Conservation (phyloP, 2,797 vertebrate species). For the Danionella dracula region DNA sequence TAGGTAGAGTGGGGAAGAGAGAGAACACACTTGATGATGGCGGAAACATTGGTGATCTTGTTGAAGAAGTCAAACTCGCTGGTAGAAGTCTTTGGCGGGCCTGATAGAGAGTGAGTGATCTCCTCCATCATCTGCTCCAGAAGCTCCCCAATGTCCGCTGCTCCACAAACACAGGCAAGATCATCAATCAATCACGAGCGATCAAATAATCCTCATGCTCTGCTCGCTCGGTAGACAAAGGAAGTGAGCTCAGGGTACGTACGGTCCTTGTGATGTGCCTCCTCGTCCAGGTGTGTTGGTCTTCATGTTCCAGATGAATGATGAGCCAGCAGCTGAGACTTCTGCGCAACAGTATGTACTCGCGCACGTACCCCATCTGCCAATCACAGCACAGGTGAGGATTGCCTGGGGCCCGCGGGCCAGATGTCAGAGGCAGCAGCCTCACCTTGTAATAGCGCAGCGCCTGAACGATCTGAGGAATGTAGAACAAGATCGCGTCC, state of each 20-base stretch:
- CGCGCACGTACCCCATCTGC: slow-evolving; percentile 96
- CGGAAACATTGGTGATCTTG: slow-evolving; percentile 95
- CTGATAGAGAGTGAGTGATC: slow-evolving; percentile 88
- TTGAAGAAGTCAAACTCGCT: slow-evolving; percentile 97
- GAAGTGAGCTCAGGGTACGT: too few species aligned
- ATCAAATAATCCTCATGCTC: too few species aligned
- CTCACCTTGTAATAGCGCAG: slow-evolving; percentile 95
- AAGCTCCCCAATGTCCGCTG: slow-evolving; percentile 94
- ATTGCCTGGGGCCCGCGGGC: neutral
- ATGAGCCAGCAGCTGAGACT: slow-evolving; percentile 93
- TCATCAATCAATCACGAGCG: too few species aligned
- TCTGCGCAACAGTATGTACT: slow-evolving; percentile 96
- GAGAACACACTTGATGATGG: slow-evolving; percentile 85
- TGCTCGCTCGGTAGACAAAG: too few species aligned
- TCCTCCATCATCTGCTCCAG: slow-evolving; percentile 93
- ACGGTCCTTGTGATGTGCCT: slow-evolving; percentile 94
- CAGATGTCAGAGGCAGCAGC: neutral
- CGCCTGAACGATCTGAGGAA: slow-evolving; percentile 96
- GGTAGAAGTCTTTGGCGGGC: slow-evolving; percentile 98
- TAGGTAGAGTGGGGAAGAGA: neutral
- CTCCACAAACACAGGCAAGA: neutral
- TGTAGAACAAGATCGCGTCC: slow-evolving; percentile 98
- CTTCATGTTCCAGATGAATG: slow-evolving; percentile 99
- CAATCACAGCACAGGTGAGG: neutral
- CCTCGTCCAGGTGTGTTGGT: slow-evolving; percentile 94